Evolutionary conservation across 2,888 invertebrate species (phyloP), one percentile per base, ranked within the genome.

Genomic region (Junonia oenone): DNA sequence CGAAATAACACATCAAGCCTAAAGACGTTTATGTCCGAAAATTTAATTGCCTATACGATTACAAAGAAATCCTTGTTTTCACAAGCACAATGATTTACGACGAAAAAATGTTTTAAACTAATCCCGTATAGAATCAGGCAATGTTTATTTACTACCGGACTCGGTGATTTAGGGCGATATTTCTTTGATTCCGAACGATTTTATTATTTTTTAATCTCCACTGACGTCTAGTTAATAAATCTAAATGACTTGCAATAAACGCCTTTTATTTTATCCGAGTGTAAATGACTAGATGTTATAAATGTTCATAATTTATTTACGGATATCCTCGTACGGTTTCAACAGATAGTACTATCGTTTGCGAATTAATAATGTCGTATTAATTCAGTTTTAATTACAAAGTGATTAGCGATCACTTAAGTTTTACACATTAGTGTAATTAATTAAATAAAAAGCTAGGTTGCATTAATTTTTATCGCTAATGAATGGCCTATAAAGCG

Each of bases 1-100:
- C 61, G 58, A 64, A 66, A 66, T 61, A 65, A 62, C 62, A 58
- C 56, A 62, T 63, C 58, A 62, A 66, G 11, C 61, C 63, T 53
- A 56, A 45, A 70, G 77, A 78, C 79, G 73, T 82, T 87, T 80
- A 85, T 76, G 76, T 73, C 69, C 73, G 71, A 65, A 76, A 76
- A 77, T 85, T 88, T 90, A 83, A 90, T 81, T 78, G 79, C 83
- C 79, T 83, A 84, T 87, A 80, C 76, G 74, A 82, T 90, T 88
- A 90, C 90, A 90, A 90, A 89, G 88, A 81, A 75, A 75, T 79
- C 78, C 78, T 81, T 90, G 90, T 90, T 86, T 87, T 84, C 79
- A 73, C 81, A 83, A 81, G 75, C 80, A 59, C 66, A 62, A 71
- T 86, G 83, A 89, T 89, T 88, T 89, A 89, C 73, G 71, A 68